Conservation (phyloP, 2,797 vertebrate species). For the Enteromius trimaculatus region DNA sequence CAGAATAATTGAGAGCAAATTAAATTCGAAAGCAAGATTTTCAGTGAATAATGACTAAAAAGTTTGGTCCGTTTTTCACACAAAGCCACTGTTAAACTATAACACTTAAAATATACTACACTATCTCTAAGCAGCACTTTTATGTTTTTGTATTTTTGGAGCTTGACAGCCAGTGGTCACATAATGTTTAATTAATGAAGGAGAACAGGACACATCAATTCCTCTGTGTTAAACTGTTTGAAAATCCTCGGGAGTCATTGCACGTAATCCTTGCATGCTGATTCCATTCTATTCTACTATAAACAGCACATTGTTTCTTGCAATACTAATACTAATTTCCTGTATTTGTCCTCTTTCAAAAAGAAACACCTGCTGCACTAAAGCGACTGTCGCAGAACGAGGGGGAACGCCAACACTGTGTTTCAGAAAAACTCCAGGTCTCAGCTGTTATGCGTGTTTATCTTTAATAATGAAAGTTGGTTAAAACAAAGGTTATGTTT, state of each 20-base stretch:
- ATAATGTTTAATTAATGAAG: not conserved
- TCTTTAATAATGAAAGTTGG: not conserved
- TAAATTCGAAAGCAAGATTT: not conserved
- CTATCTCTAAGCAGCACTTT: not conserved
- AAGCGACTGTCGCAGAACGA: not conserved
- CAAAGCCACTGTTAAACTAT: not conserved
- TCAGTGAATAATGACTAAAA: not conserved
- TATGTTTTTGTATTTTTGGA: not conserved
- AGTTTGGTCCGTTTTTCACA: not conserved
- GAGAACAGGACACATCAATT: not conserved
- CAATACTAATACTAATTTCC: not conserved
- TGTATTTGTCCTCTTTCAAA: not conserved
- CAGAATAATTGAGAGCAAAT: not conserved
- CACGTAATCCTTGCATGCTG: not conserved
- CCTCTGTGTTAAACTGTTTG: not conserved
- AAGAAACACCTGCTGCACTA: not conserved
- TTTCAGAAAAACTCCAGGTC: not conserved
- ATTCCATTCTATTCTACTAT: not conserved
- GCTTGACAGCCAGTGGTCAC: not conserved
- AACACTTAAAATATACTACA: not conserved
- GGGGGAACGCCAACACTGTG: not conserved
- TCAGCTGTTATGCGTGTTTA: not conserved
- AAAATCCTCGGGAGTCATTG: not conserved
- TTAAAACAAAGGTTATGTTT: not conserved
- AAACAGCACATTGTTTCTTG: not conserved